phyloP scores from a whole-genome alignment of 2,888 invertebrate species.

The Dryobotodes eremita region DNA sequence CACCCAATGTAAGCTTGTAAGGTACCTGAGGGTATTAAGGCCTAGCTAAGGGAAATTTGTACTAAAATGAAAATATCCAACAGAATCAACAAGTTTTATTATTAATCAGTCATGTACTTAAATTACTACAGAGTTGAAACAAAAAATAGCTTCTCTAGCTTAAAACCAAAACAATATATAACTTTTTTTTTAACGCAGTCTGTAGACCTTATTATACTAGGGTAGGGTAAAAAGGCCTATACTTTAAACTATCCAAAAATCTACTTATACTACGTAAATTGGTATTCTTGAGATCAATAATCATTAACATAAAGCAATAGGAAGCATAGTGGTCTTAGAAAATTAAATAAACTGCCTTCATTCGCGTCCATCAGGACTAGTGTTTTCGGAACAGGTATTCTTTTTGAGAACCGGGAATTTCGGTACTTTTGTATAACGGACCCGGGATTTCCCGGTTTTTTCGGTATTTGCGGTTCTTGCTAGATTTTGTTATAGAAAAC shows the following conservation, averaged over 20 bases:
- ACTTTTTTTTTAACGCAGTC: constrained; percentile 30
- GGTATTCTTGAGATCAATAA: constrained; percentile 39
- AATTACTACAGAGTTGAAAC: not conserved
- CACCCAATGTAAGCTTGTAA: too few relatives aligned
- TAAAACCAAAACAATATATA: constrained; percentile 1
- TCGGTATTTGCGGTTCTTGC: too few relatives aligned
- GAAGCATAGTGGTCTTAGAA: constrained; percentile 39
- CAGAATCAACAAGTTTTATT: constrained; percentile 1
- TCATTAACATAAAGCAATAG: constrained; percentile 20
- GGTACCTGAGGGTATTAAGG: too few relatives aligned
- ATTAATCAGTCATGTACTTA: not conserved
- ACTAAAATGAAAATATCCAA: constrained; percentile 1
- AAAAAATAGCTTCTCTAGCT: not conserved
- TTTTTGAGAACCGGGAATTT: too few relatives aligned
- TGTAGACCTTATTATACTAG: constrained; percentile 48
- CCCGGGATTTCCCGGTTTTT: too few relatives aligned
- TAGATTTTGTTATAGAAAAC: too few relatives aligned
- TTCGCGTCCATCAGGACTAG: constrained; percentile 35
- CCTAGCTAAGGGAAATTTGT: not conserved
- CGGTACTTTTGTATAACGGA: too few relatives aligned
- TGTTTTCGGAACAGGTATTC: too few relatives aligned
- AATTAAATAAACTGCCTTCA: constrained; percentile 13
- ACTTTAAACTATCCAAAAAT: constrained; percentile 40
- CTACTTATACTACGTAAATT: constrained; percentile 19
- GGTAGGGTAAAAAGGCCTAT: constrained; percentile 45